Base-by-base conservation (phyloP, 2,113 vertebrate species). In the Papio anubis region DNA sequence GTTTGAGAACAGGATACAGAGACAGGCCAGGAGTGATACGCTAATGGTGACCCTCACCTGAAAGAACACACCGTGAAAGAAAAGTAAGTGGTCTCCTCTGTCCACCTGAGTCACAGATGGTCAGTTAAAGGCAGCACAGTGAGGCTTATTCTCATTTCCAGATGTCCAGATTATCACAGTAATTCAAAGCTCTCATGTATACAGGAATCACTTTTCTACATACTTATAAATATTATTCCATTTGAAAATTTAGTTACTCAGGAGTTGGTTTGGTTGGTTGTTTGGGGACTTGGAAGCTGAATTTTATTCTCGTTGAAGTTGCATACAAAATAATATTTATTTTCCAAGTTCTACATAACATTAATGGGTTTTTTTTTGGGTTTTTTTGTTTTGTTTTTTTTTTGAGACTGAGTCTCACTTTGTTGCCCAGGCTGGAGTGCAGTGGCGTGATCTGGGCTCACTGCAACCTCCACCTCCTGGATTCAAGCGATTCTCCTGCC, bases 151-250 rank as follows among this genome's bases (percentile, higher is more conserved):
- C 52, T 55, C 45, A 91, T 90, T 89, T 52, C 18, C 55, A 88
- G 17, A 18, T 79, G 35, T 91, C 66, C 8, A 72, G 30, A 76
- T 52, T 38, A 68, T n/a, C 88, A 80, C 32, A 38, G 64, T 38
- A 59, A 82, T 43, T 55, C 40, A 73, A 95, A 91, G 87, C 5
- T 21, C 25, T 55, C 35, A 75, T 5, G 9, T 73, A 16, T n/a
- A 68, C 1, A 88, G 25, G 80, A 90, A 91, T 70, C 6, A 38
- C 43, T 93, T 72, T 55, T 93, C 70, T 88, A n/a, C 8, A 59
- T 78, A 50, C 73, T n/a, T 75, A 89, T 23, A 75, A 90, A 93
- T 90, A 92, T 68, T 70, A 84, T 72, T 93, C 18, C 76, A 59
- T 57, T 92, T 79, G 48, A 61, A 96, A 93, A 7, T 88, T 52